Conservation (phyloP, 2,797 vertebrate genomes). For the Pantherophis vulpinus region DNA sequence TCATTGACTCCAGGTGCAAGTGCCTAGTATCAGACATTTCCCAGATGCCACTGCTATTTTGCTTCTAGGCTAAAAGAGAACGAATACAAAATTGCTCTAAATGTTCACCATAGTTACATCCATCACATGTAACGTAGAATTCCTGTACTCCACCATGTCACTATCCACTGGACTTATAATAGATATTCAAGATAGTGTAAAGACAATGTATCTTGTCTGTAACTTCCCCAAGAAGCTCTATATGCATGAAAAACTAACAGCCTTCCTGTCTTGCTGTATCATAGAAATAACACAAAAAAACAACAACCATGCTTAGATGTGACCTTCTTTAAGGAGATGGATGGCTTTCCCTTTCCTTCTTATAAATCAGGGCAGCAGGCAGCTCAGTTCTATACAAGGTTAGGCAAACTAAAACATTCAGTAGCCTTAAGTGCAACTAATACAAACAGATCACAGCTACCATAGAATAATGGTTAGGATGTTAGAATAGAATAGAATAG, state of each 20-base stretch:
- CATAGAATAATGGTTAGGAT: not conserved
- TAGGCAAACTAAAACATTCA: not conserved
- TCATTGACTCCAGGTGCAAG: constrained; percentile 9
- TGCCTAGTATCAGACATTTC: constrained; percentile 9
- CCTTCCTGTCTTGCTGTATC: not conserved
- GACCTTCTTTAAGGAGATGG: not conserved
- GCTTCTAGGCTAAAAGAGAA: not conserved
- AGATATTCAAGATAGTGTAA: not conserved
- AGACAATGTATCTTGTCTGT: not conserved
- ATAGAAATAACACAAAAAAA: not conserved
- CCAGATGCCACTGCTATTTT: not conserved
- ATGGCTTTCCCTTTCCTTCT: not conserved
- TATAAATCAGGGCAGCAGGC: not conserved
- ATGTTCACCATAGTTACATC: not conserved
- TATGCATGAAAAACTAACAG: not conserved
- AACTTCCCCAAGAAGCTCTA: not conserved
- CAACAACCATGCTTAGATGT: not conserved
- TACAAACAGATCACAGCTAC: not conserved
- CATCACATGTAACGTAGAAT: not conserved
- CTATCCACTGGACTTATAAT: not conserved
- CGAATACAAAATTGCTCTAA: not conserved
- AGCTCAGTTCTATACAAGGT: too few relatives aligned
- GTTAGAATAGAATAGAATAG: not conserved
- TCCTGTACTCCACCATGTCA: not conserved
- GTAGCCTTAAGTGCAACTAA: not conserved